phyloP scores from a whole-genome alignment of 2,797 vertebrate genomes.

The Mormyrus proboscirostris region DNA sequence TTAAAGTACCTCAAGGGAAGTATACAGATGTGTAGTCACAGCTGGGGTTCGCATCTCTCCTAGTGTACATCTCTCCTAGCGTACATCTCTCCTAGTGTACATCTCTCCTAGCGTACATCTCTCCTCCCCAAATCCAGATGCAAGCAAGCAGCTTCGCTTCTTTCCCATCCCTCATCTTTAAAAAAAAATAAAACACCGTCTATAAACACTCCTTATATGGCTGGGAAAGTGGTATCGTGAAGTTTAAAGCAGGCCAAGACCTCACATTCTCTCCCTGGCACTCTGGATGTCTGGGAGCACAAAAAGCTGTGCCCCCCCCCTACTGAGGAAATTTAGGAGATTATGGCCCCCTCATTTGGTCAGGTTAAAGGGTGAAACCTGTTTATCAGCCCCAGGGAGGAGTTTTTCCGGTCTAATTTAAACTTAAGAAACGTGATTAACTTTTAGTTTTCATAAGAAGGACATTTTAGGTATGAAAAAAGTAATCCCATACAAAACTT shows the following conservation, averaged over 20 bases:
- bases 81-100: no score
- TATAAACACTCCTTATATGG: not conserved
- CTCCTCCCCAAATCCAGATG: not conserved
- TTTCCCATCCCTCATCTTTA: not conserved
- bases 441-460: not conserved
- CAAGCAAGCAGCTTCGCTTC: not conserved
- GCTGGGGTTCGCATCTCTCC: not conserved
- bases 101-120: no score
- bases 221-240: not conserved
- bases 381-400: not conserved
- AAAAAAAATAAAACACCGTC: not conserved
- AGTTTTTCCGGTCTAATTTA: not conserved
- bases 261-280: not conserved
- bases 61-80: no score
- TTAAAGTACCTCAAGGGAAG: not conserved
- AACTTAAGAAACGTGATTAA: not conserved
- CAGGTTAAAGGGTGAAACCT: conserved; percentile 3
- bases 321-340: not conserved
- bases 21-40: not conserved
- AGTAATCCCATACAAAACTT: not conserved
- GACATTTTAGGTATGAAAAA: not conserved
- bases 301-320: not conserved
- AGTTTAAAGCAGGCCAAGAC: not conserved
- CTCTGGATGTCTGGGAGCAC: conserved; percentile 2
- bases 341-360: not conserved